Evolutionary conservation across 2,888 invertebrate species (phyloP).

Genomic region (Cepaea hortensis): DNA sequence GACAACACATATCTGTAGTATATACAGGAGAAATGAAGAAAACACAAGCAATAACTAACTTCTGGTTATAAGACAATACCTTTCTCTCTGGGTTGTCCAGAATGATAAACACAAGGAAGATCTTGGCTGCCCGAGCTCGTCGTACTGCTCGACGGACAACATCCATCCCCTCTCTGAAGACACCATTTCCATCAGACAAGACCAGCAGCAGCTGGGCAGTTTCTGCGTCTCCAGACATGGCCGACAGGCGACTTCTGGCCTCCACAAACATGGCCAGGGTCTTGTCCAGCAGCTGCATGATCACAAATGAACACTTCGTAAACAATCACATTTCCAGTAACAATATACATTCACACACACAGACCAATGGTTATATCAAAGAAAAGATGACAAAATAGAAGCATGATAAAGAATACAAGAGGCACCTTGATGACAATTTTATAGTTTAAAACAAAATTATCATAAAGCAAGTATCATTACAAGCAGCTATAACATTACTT

Average conservation of each 20-base stretch:
- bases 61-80: conserved; percentile 77
- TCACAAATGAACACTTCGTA: background rate
- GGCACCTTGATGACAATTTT: no score
- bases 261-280: conserved; percentile 82
- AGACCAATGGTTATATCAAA: no score
- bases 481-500: no score
- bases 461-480: no score
- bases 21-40: no score
- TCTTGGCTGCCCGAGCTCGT: conserved; percentile 86
- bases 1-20: no score
- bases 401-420: no score
- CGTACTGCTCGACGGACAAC: conserved; percentile 87
- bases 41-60: no score
- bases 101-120: conserved; percentile 96
- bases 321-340: background rate
- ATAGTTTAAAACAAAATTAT: no score
- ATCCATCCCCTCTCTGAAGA: conserved; percentile 89
- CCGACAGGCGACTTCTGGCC: conserved; percentile 61
- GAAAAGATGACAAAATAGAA: no score
- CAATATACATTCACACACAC: background rate
- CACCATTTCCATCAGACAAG: conserved; percentile 95
- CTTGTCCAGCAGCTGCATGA: conserved; percentile 83
- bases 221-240: conserved; percentile 59
- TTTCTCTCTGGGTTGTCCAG: conserved; percentile 94
- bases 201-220: conserved; percentile 89